phyloP scores from a whole-genome alignment of 2,797 vertebrate species.

The Arrhamphus sclerolepis region DNA sequence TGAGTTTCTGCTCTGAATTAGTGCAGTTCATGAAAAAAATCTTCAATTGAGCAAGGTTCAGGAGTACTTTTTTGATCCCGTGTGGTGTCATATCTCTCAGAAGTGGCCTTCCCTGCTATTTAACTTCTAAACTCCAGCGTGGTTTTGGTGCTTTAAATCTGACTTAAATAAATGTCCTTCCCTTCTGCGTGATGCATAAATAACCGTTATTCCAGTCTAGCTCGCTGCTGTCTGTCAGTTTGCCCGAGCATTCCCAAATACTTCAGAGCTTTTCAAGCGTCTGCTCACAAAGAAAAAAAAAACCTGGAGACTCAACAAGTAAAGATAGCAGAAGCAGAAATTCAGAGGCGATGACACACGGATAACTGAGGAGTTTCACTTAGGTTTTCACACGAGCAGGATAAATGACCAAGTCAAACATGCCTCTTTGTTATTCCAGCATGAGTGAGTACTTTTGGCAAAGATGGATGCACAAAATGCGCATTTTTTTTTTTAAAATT shows the following conservation, averaged over 20 bases:
- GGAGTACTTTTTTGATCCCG: background rate
- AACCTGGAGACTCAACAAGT: slow-evolving; percentile 40
- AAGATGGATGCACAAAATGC: slow-evolving; percentile 6
- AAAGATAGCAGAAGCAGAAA: slow-evolving; percentile 42
- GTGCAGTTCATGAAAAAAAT: slow-evolving; percentile 40
- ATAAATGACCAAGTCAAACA: slow-evolving; percentile 30
- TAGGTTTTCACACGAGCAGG: slow-evolving; percentile 45
- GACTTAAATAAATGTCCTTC: slow-evolving; percentile 64
- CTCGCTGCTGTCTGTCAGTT: slow-evolving; percentile 57
- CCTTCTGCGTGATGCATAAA: slow-evolving; percentile 43
- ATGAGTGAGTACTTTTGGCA: slow-evolving; percentile 46
- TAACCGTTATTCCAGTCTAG: slow-evolving; percentile 52
- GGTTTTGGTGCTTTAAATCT: slow-evolving; percentile 32
- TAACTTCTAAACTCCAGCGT: slow-evolving; percentile 10
- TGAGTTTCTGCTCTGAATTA: slow-evolving; percentile 48
- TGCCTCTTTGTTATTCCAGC: slow-evolving; percentile 50
- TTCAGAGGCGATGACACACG: slow-evolving; percentile 47
- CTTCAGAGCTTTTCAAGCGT: slow-evolving; percentile 57
- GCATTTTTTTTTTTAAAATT: slow-evolving; percentile 41
- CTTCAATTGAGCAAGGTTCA: slow-evolving; percentile 34
- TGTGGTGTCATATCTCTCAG: slow-evolving; percentile 1
- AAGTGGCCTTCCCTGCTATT: slow-evolving; percentile 21
- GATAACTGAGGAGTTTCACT: slow-evolving; percentile 43
- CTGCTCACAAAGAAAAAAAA: slow-evolving; percentile 42
- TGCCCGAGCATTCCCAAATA: slow-evolving; percentile 60